Percentiles rank a stretch among this genome's conserved stretches.
Evolutionary conservation across 2,888 invertebrate genomes (phyloP).

Genomic region (Eristalis arbustorum): DNA sequence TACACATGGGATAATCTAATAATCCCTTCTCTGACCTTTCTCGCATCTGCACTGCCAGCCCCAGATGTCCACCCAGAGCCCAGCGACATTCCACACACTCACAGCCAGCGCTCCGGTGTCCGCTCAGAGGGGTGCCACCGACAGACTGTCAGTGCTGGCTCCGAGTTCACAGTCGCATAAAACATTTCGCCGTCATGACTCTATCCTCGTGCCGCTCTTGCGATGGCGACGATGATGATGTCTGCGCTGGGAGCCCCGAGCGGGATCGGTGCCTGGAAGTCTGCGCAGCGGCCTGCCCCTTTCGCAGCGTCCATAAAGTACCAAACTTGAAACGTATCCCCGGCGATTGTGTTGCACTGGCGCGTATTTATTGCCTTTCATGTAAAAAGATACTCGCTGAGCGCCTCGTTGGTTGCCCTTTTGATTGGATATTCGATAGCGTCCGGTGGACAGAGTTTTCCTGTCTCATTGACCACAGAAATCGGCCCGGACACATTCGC

Average conservation of each 20-base stretch:
- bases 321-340: conserved; percentile 45
- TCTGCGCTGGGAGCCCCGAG: conserved; percentile 34
- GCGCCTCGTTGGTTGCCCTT: conserved; percentile 50
- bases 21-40: conserved; percentile 51
- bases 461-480: conserved; percentile 66
- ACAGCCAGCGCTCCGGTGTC: conserved; percentile 1
- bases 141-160: conserved; percentile 20
- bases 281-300: conserved; percentile 28
- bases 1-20: conserved; percentile 18
- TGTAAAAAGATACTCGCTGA: conserved; percentile 42
- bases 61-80: not conserved
- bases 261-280: conserved; percentile 54
- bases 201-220: conserved; percentile 19
- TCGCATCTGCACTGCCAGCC: not conserved
- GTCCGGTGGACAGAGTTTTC: conserved; percentile 47
- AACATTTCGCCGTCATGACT: conserved; percentile 55
- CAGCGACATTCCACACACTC: conserved; percentile 1
- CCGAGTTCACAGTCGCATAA: conserved; percentile 49
- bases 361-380: conserved; percentile 38
- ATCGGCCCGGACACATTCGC: conserved; percentile 37
- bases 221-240: not conserved
- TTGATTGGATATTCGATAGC: conserved; percentile 65
- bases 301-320: conserved; percentile 48
- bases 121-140: conserved; percentile 43
- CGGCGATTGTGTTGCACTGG: conserved; percentile 12